Base-by-base conservation (phyloP, 2,888 invertebrate species). In the Chirona hameri region DNA sequence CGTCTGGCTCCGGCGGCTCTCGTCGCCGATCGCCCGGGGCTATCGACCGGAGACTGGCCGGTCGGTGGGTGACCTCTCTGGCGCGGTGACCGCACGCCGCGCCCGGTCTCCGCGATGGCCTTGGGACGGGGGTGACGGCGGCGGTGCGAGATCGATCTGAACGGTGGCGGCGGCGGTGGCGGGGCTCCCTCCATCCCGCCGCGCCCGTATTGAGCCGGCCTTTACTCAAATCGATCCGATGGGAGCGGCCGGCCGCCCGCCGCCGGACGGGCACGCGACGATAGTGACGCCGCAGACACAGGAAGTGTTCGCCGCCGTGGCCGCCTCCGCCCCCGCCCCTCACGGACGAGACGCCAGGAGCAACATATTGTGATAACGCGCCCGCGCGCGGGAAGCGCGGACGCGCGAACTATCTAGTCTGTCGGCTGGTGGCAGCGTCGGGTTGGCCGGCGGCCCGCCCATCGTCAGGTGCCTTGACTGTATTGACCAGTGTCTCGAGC, bases 401-500 rank as follows among this genome's bases (percentile, higher is more conserved):
- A n/a, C n/a, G n/a, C n/a, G n/a, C n/a, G n/a, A n/a, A n/a, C n/a
- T n/a, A 9, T 65, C 65, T n/a, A 65, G 65, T 65, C 29, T n/a
- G 27, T 27, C 69, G 15, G 29, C 29, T 7, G 69, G 29, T 14
- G 29, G 29, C 69, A 1, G 15, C 69, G 29, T 9, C 21, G 21
- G 21, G 7, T 7, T 7, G 21, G 57, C 15, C 21, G 1, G 21
- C 7, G 21, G 14, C 1, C n/a, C 0, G 27, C 18, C 29, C 12
- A 3, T 69, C 69, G n/a, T 29, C 69, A 29, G 69, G 69, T 69
- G 69, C 69, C 69, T 69, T 69, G 69, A 69, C 29, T n/a, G 69
- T 69, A 69, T 69, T n/a, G 69, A 69, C n/a, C 69, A 7, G 27
- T 27, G 15, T 15, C 69, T 27, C 1, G 69, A 29, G 29, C 15